Conservation (phyloP, 2,113 vertebrate genomes). For the Rousettus leschenaultii region DNA sequence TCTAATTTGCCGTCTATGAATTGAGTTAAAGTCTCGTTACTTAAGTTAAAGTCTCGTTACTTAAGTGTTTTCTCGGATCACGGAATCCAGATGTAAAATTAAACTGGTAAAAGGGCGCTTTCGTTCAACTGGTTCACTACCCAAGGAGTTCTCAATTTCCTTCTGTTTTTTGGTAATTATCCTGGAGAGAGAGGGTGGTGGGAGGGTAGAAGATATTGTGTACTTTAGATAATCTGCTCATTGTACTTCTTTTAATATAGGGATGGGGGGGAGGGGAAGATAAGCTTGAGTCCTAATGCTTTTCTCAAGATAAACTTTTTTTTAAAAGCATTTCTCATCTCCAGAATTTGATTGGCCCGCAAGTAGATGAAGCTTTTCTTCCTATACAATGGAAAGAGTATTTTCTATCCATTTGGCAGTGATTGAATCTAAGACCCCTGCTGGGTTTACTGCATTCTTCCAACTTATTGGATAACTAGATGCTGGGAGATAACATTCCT, state of each 20-base stretch:
- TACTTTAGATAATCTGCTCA: slow-evolving; percentile 37
- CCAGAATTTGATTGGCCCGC: slow-evolving; percentile 32
- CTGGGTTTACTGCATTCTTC: slow-evolving; percentile 88
- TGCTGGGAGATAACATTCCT: slow-evolving; percentile 89
- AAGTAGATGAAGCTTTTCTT: slow-evolving; percentile 58
- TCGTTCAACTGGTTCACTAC: neutral
- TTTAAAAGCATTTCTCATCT: slow-evolving; percentile 8
- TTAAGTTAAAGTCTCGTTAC: neutral
- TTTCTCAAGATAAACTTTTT: slow-evolving; percentile 54
- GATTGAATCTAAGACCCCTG: slow-evolving; percentile 86
- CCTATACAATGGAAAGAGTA: slow-evolving; percentile 79
- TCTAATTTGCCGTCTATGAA: neutral
- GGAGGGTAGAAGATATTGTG: neutral
- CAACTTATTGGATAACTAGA: slow-evolving; percentile 89
- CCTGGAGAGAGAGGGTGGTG: neutral
- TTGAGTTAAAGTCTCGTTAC: neutral
- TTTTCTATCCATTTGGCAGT: slow-evolving; percentile 84
- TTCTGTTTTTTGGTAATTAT: slow-evolving; percentile 46
- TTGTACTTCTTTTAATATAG: slow-evolving; percentile 58
- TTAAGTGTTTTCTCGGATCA: neutral
- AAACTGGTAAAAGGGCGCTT: neutral
- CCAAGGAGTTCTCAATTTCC: neutral
- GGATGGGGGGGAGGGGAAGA: neutral
- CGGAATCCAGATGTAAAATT: slow-evolving; percentile 8
- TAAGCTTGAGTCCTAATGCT: slow-evolving; percentile 28